Base-by-base conservation (phyloP, 2,797 vertebrate genomes). In the Crocidura indochinensis region DNA sequence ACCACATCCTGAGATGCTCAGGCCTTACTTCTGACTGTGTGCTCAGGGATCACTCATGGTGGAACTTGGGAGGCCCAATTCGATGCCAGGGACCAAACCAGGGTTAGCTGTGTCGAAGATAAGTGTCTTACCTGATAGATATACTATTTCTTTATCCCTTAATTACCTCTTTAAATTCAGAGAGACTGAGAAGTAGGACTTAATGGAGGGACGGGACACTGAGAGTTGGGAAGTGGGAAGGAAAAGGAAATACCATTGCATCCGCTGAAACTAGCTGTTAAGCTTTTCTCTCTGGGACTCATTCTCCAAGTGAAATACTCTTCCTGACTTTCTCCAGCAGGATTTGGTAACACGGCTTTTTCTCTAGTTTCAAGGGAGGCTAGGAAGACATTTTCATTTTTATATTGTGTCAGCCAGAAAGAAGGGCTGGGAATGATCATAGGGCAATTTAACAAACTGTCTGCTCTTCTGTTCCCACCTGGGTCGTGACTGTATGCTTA, bases 271-370 rank as follows among this genome's bases (percentile, higher is more conserved):
- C 38, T 68, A 15, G 1, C 19, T 20, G 9, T 24, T 44, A 53
- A n/a, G n/a, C 44, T 46, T 64, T 38, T 38, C 20, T 51, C 69
- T 77, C 47, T 84, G 69, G 53, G 53, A 81, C 38, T 46, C 46
- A 64, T 51, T 89, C 86, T 86, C 79, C 77, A 68, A 47, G 49
- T 86, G 27, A 31, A 93, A 83, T 68, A 19, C 69, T 77, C 86
- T 49, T 29, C 76, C 84, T 80, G 51, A 85, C 88, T 73, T 71
- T 26, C 91, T 82, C 80, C 31, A 65, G 27, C 46, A 84, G 53
- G 72, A 68, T 81, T 83, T 91, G n/a, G 71, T 77, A 88, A 68
- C 38, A 38, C 38, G 56, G 38, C 26, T 60, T 78, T 71, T 88
- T 84, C 71, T 31, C 73, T 81, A 46, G 24, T 44, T 68, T 22